Percentiles rank a stretch among this genome's conserved stretches.
Conservation (phyloP, 2,888 invertebrate genomes). For the Bombylius major region DNA sequence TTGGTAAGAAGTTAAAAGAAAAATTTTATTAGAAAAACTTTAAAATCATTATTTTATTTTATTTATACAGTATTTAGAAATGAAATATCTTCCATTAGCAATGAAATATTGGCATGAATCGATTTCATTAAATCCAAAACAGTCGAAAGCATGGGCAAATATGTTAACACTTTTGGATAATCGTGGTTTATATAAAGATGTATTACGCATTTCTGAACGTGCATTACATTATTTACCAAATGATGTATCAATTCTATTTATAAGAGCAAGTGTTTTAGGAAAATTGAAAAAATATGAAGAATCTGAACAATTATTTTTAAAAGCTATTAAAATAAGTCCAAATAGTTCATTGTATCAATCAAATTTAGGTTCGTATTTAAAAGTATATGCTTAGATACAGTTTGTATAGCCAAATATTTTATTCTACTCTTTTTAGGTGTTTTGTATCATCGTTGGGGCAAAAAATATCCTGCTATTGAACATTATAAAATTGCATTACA, state of each 20-base stretch:
- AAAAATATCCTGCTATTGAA: constrained; percentile 54
- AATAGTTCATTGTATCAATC: constrained; percentile 71
- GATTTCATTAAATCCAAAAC: constrained; percentile 59
- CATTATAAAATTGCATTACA: constrained; percentile 64
- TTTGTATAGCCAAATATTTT: too few species aligned
- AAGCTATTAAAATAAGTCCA: constrained; percentile 56
- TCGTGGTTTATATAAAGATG: constrained; percentile 54
- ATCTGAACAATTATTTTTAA: constrained; percentile 70
- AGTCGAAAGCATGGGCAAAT: constrained; percentile 86
- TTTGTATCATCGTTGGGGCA: constrained; percentile 86
- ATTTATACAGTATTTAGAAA: constrained; percentile 61
- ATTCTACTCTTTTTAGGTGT: constrained; percentile 47
- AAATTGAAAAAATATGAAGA: constrained; percentile 62
- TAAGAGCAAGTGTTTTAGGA: constrained; percentile 78
- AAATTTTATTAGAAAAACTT: background rate
- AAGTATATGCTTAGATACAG: background rate
- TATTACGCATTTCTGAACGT: constrained; percentile 53
- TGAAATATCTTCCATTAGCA: constrained; percentile 60
- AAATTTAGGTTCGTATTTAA: constrained; percentile 60
- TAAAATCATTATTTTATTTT: background rate
- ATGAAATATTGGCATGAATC: constrained; percentile 72
- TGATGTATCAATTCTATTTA: constrained; percentile 69
- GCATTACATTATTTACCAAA: constrained; percentile 60
- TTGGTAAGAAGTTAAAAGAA: constrained; percentile 45
- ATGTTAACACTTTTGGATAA: constrained; percentile 74